Evolutionary conservation across 1,140 invertebrate species (phyloP).

Genomic region (Magallana gigas): DNA sequence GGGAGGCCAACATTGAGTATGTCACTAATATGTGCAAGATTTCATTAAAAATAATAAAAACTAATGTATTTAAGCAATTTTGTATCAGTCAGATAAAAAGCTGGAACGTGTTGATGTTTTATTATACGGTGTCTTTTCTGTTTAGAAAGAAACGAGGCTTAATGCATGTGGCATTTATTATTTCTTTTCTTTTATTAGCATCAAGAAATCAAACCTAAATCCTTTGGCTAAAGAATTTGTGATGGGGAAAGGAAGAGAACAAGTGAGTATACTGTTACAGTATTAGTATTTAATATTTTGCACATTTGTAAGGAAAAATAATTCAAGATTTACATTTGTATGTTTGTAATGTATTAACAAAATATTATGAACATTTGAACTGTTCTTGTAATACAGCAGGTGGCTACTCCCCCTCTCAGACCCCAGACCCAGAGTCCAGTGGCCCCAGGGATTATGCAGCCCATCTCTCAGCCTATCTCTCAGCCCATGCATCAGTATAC

Average conservation of each 20-base stretch:
- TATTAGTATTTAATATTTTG: too few species aligned
- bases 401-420: conserved; percentile 43
- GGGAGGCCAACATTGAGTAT: conserved; percentile 23
- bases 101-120: too few species aligned
- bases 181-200: not conserved
- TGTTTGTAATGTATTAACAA: too few species aligned
- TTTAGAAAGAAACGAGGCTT: too few species aligned
- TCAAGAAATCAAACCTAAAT: conserved; percentile 45
- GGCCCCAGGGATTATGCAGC: conserved; percentile 37
- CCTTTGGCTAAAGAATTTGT: conserved; percentile 43
- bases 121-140: too few species aligned
- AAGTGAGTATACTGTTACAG: not conserved
- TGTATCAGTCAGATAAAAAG: too few species aligned
- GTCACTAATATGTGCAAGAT: not conserved
- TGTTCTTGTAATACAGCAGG: not conserved
- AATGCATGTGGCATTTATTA: not conserved
- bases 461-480: conserved; percentile 30
- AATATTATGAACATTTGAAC: too few species aligned
- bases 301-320: too few species aligned
- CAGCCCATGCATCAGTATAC: not conserved
- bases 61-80: too few species aligned
- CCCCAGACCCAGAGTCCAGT: conserved; percentile 50
- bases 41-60: too few species aligned
- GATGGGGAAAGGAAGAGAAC: conserved; percentile 27
- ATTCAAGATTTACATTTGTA: too few species aligned